Percentiles rank a stretch among this genome's conserved stretches.
These are phyloP conservation scores for Dione juno DNA, from an alignment of 2,888 invertebrate genomes.

Conservation along the genomic window DNA sequence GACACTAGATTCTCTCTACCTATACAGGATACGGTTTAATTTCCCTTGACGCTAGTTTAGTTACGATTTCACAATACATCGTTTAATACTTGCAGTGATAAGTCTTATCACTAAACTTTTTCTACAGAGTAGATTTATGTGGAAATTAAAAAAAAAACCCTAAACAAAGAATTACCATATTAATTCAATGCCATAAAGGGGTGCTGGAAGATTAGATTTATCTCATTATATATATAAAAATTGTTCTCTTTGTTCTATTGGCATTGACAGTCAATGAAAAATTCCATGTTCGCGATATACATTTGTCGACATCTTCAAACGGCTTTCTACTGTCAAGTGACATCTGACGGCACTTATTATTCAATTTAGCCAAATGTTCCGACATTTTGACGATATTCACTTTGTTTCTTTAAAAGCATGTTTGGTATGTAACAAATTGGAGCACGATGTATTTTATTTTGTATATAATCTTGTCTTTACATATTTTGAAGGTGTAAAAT, in stretches of 20 bases:
- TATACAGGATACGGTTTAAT: too few species aligned
- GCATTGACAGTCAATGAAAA: constrained; percentile 25
- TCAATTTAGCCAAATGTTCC: constrained; percentile 30
- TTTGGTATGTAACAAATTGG: neutral
- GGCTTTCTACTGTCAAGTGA: constrained; percentile 24
- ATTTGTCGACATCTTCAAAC: neutral
- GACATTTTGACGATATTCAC: constrained; percentile 12
- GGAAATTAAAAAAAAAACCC: too few species aligned
- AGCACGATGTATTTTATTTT: neutral
- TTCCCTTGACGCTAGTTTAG: too few species aligned
- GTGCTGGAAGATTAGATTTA: neutral
- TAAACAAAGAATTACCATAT: neutral
- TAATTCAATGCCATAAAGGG: neutral
- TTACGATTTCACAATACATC: too few species aligned
- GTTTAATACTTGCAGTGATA: too few species aligned
- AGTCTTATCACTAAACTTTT: too few species aligned
- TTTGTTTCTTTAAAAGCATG: constrained; percentile 4
- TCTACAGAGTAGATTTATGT: too few species aligned
- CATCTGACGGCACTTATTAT: constrained; percentile 33
- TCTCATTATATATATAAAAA: constrained; percentile 1
- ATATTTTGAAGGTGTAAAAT: neutral
- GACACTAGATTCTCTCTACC: too few species aligned
- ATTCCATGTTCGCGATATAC: constrained; percentile 8
- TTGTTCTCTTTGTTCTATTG: too few species aligned
- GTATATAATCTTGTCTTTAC: neutral